Evolutionary conservation across 2,888 invertebrate genomes (phyloP).

Genomic region (Argyresthia albistria): DNA sequence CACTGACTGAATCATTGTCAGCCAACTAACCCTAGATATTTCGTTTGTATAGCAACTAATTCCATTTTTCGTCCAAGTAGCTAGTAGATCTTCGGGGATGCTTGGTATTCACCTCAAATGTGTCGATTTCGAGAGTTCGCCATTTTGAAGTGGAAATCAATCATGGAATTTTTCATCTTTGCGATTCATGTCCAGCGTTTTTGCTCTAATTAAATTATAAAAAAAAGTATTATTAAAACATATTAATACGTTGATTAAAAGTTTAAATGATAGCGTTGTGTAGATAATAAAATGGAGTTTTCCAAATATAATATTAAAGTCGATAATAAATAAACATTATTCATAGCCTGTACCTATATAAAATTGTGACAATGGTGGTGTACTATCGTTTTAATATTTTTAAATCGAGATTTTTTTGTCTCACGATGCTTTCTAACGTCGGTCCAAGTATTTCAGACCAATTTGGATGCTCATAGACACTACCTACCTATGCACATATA

Average conservation of each 20-base stretch:
- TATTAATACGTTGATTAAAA: not conserved
- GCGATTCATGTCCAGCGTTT: slow-evolving; percentile 29
- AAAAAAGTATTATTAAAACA: not conserved
- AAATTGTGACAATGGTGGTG: not conserved
- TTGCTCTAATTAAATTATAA: slow-evolving; percentile 28
- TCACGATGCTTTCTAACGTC: slow-evolving; percentile 18
- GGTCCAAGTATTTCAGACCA: slow-evolving; percentile 47
- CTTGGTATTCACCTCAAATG: not conserved
- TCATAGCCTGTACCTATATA: not conserved
- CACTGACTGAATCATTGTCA: slow-evolving; percentile 6
- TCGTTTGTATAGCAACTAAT: slow-evolving; percentile 4
- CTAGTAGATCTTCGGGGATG: not conserved
- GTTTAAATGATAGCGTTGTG: not conserved
- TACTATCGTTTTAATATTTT: not conserved
- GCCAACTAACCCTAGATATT: slow-evolving; percentile 12
- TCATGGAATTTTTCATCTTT: slow-evolving; percentile 26
- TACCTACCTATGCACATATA: slow-evolving; percentile 32
- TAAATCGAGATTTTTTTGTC: slow-evolving; percentile 24
- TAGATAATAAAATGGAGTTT: not conserved
- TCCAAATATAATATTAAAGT: not conserved
- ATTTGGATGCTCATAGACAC: slow-evolving; percentile 51
- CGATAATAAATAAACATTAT: slow-evolving; percentile 1
- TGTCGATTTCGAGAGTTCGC: not conserved
- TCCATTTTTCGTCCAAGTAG: slow-evolving; percentile 9
- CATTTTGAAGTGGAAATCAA: not conserved